Percentiles rank a stretch among this genome's conserved stretches.
Conservation (phyloP, 2,797 vertebrate species). For the Paratrypauchen microcephalus region DNA sequence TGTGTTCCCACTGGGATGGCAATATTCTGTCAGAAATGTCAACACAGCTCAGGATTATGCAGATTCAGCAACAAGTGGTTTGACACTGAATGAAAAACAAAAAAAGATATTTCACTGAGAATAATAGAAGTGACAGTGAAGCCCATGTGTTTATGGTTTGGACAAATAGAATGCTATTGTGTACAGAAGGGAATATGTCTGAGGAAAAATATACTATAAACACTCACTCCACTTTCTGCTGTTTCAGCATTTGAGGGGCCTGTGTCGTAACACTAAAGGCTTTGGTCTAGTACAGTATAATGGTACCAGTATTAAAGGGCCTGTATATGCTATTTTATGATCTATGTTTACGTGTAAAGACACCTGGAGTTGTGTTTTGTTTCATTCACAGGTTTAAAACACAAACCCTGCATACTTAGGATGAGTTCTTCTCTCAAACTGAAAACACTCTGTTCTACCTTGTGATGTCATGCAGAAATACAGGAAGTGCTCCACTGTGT, state of each 20-base stretch:
- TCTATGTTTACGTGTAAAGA: too few relatives aligned
- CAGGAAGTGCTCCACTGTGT: too few relatives aligned
- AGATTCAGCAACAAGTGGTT: background rate
- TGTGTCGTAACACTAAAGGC: background rate
- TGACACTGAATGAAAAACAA: background rate
- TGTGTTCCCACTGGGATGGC: background rate
- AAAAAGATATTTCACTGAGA: background rate
- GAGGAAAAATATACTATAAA: background rate
- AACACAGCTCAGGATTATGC: background rate
- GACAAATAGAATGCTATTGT: background rate
- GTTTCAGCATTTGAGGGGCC: background rate
- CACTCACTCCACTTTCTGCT: background rate
- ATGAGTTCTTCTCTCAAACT: too few relatives aligned
- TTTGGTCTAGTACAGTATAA: background rate
- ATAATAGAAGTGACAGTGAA: background rate
- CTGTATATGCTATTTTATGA: too few relatives aligned
- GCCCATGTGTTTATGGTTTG: constrained; percentile 10
- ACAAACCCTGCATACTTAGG: too few relatives aligned
- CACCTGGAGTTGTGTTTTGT: too few relatives aligned
- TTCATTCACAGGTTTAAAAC: too few relatives aligned
- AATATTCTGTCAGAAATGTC: constrained; percentile 5
- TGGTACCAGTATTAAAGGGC: too few relatives aligned
- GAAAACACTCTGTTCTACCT: too few relatives aligned
- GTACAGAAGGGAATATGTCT: background rate
- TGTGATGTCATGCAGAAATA: too few relatives aligned